Evolutionary conservation across 2,888 invertebrate species (phyloP).

Genomic region (Hemaris fuciformis): DNA sequence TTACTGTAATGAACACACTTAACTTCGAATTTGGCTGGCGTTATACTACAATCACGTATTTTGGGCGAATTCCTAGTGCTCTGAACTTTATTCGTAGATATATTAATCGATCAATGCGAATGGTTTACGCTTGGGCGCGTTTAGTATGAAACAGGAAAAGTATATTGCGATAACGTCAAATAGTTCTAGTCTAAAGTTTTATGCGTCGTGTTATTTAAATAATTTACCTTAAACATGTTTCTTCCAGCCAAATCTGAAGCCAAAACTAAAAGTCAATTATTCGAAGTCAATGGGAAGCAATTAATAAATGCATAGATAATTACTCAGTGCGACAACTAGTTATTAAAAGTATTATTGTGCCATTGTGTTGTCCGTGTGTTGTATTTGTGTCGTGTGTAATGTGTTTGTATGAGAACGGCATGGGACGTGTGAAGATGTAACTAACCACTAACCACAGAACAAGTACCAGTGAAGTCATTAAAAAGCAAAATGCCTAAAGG

Average conservation of each 20-base stretch:
- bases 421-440: constrained; percentile 47
- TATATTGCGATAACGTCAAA: constrained; percentile 13
- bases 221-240: background rate
- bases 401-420: constrained; percentile 48
- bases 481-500: constrained; percentile 63
- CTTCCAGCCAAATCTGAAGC: constrained; percentile 55
- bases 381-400: constrained; percentile 52
- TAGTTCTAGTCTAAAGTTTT: too few species aligned
- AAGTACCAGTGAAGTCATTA: constrained; percentile 40
- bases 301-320: constrained; percentile 32
- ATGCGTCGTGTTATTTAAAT: background rate
- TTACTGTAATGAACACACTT: too few species aligned
- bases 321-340: constrained; percentile 28
- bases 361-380: constrained; percentile 32
- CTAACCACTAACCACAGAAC: constrained; percentile 51
- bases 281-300: constrained; percentile 36
- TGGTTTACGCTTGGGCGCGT: background rate
- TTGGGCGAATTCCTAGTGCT: too few species aligned
- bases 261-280: constrained; percentile 49
- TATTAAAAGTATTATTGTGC: constrained; percentile 34
- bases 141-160: background rate
- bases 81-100: too few species aligned
- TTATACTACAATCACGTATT: too few species aligned
- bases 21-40: too few species aligned
- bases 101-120: too few species aligned